These are phyloP conservation scores for Melieria crassipennis DNA, from an alignment of 2,888 invertebrate species.

Conservation along the genomic window DNA sequence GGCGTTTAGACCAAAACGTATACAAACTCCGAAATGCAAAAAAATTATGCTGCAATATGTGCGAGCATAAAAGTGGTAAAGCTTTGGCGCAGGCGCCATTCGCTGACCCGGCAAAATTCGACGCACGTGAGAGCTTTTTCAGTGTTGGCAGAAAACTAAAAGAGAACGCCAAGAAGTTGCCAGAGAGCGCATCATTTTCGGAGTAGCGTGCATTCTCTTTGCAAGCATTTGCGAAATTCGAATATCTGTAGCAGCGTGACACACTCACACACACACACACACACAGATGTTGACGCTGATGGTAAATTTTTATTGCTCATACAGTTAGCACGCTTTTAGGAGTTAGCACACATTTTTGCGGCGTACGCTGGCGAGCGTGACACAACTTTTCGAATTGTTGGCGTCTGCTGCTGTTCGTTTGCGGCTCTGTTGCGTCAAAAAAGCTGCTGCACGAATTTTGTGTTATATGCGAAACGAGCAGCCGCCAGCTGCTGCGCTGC, in stretches of 20 bases:
- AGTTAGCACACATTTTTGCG: neutral
- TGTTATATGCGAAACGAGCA: too few relatives aligned
- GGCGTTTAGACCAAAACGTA: slow-evolving; percentile 6
- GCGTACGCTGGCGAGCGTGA: neutral
- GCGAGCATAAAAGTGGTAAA: slow-evolving; percentile 2
- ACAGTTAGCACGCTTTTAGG: neutral
- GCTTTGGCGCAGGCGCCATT: slow-evolving; percentile 38
- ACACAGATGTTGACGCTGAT: too few relatives aligned
- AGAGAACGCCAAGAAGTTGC: neutral
- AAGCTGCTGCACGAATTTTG: too few relatives aligned
- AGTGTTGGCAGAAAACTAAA: neutral
- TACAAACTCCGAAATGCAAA: neutral
- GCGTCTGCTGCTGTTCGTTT: neutral
- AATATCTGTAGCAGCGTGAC: slow-evolving; percentile 8
- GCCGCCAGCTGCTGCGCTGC: too few relatives aligned
- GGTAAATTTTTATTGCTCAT: neutral
- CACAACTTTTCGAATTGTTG: too few relatives aligned
- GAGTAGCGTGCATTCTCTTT: slow-evolving; percentile 3
- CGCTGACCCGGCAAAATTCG: slow-evolving; percentile 37
- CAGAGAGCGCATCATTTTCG: slow-evolving; percentile 9
- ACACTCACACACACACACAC: neutral
- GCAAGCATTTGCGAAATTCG: slow-evolving; percentile 26
- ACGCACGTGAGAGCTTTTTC: neutral
- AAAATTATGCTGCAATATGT: slow-evolving; percentile 9
- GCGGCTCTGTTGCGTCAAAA: neutral